These are phyloP conservation scores for Wiebesia pumilae DNA, from an alignment of 1,140 invertebrate genomes.

Conservation along the genomic window DNA sequence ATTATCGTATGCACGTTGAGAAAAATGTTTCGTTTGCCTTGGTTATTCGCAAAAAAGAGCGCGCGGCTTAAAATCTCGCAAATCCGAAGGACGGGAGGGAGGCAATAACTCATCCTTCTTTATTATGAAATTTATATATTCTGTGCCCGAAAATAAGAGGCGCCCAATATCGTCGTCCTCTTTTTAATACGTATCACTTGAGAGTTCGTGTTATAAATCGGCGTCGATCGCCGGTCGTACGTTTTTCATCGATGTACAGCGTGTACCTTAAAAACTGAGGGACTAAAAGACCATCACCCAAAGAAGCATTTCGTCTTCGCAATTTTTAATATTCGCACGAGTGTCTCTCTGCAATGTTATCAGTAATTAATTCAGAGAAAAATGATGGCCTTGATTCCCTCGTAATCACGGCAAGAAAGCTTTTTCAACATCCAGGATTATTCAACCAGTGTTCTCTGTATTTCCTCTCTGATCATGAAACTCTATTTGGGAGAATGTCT, in stretches of 20 bases:
- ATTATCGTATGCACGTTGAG: not conserved
- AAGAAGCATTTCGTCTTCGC: not conserved
- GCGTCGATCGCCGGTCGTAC: not conserved
- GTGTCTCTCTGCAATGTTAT: not conserved
- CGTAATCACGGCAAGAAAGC: slow-evolving; percentile 20
- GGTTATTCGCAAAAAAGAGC: not conserved
- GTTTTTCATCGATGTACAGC: not conserved
- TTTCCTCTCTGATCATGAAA: not conserved
- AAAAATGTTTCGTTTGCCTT: not conserved
- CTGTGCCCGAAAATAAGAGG: slow-evolving; percentile 13
- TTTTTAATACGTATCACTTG: not conserved
- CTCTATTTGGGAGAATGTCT: not conserved
- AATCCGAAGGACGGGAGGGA: not conserved
- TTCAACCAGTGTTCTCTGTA: not conserved
- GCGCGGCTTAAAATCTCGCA: not conserved
- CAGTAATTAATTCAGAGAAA: not conserved
- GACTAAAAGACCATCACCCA: not conserved
- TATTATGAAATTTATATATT: slow-evolving; percentile 44
- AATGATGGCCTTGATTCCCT: not conserved
- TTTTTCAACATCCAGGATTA: not conserved
- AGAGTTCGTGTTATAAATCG: not conserved
- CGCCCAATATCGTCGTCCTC: not conserved
- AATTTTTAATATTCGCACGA: not conserved
- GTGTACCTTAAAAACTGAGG: not conserved
- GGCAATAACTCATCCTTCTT: slow-evolving; percentile 5